Percentiles rank a stretch among this genome's conserved stretches.
Evolutionary conservation across 92 coral and sea anemone genomes (phyloP).

Genomic region (Plumapathes pennacea): DNA sequence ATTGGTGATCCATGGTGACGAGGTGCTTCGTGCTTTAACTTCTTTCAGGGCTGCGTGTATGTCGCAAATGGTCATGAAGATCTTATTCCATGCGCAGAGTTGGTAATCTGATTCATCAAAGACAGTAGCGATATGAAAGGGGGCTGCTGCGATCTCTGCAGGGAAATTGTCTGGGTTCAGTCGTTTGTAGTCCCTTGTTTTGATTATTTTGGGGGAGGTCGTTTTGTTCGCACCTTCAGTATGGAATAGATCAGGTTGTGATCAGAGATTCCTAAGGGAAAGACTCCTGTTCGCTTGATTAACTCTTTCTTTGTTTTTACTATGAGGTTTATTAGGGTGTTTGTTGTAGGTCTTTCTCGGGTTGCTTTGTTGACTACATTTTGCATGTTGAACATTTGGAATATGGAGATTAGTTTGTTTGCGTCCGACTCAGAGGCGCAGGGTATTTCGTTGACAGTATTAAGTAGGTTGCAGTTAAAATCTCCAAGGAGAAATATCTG

Average conservation of each 20-base stretch:
- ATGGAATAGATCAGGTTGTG: slow-evolving; percentile 41
- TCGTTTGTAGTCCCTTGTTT: slow-evolving; percentile 6
- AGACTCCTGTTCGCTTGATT: slow-evolving; percentile 20
- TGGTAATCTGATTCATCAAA: slow-evolving; percentile 42
- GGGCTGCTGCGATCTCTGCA: slow-evolving; percentile 21
- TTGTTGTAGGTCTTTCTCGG: slow-evolving; percentile 29
- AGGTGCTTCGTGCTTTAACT: slow-evolving; percentile 10
- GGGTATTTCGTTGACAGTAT: slow-evolving; percentile 5
- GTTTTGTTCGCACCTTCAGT: slow-evolving; percentile 1
- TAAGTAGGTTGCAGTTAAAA: slow-evolving; percentile 27
- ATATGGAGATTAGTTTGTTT: slow-evolving; percentile 31
- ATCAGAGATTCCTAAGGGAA: slow-evolving; percentile 50
- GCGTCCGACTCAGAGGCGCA: slow-evolving; percentile 16
- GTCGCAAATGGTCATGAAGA: slow-evolving; percentile 23
- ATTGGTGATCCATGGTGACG: slow-evolving; percentile 17
- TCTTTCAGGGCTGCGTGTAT: slow-evolving; percentile 10
- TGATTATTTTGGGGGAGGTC: slow-evolving; percentile 15
- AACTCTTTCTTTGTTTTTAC: slow-evolving; percentile 38
- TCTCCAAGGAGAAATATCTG: slow-evolving; percentile 47
- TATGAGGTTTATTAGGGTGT: slow-evolving; percentile 47
- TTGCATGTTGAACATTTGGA: slow-evolving; percentile 50
- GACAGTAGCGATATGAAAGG: slow-evolving; percentile 27
- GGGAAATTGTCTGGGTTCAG: slow-evolving; percentile 3
- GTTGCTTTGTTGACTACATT: slow-evolving; percentile 45
- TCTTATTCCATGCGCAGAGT: slow-evolving; percentile 46